Evolutionary conservation across 2,113 vertebrate species (phyloP).

Genomic region (Balaenoptera acutorostrata): DNA sequence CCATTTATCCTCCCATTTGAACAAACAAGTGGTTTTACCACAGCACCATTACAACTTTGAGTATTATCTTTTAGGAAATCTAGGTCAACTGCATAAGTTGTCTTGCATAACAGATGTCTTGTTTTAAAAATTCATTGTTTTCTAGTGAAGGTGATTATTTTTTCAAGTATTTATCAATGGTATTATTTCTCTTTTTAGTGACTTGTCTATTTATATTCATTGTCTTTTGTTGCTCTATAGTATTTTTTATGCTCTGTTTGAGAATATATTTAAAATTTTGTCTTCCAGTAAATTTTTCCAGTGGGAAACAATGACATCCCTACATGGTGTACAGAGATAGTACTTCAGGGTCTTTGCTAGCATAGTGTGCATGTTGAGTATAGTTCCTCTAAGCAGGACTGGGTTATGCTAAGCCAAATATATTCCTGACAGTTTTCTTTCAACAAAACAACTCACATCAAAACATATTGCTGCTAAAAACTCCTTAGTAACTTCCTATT

Average conservation of each 20-base stretch:
- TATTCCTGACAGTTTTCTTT: neutral
- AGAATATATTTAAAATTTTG: neutral
- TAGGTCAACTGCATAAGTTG: neutral
- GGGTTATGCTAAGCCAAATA: neutral
- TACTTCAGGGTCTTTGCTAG: neutral
- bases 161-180: neutral
- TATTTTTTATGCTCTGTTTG: neutral
- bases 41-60: neutral
- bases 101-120: neutral
- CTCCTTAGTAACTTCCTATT: neutral
- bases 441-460: neutral
- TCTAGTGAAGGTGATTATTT: neutral
- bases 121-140: neutral
- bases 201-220: neutral
- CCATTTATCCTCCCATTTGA: neutral
- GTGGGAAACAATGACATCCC: neutral
- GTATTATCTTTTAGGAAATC: neutral
- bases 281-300: neutral
- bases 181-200: neutral
- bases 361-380: neutral
- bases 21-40: neutral
- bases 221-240: neutral
- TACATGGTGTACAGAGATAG: neutral
- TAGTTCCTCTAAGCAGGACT: neutral
- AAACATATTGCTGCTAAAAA: neutral